Percentiles rank a stretch among this genome's conserved stretches.
phyloP scores from a whole-genome alignment of 2,888 invertebrate genomes.

The Mimumesa dahlbomi region DNA sequence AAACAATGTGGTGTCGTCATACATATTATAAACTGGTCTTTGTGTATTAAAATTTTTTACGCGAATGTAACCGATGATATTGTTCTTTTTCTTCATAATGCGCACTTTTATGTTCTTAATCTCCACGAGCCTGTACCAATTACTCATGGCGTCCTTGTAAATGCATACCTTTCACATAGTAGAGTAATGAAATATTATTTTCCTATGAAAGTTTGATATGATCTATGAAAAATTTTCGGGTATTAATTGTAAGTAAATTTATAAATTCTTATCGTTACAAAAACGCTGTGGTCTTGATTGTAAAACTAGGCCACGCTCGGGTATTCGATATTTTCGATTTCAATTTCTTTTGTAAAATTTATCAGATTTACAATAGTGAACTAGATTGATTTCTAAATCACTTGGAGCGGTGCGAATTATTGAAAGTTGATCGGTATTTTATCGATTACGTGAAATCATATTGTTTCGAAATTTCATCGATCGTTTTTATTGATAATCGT shows the following conservation, averaged over 20 bases:
- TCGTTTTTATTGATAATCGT: not conserved
- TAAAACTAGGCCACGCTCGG: slow-evolving; percentile 7
- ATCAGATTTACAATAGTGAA: not conserved
- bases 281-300: slow-evolving; percentile 20
- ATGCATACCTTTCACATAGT: slow-evolving; percentile 19
- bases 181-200: slow-evolving; percentile 27
- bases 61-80: slow-evolving; percentile 63
- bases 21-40: slow-evolving; percentile 72
- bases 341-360: slow-evolving; percentile 5
- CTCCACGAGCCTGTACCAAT: slow-evolving; percentile 45
- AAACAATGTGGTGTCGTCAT: slow-evolving; percentile 66
- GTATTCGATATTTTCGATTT: slow-evolving; percentile 23
- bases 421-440: no score
- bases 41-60: slow-evolving; percentile 70
- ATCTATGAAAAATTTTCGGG: slow-evolving; percentile 25
- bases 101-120: slow-evolving; percentile 38
- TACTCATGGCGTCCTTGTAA: slow-evolving; percentile 41
- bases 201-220: slow-evolving; percentile 21
- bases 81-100: slow-evolving; percentile 38
- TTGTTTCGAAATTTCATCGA: slow-evolving; percentile 1
- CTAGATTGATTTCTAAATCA: no score
- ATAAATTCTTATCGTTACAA: slow-evolving; percentile 39
- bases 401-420: no score
- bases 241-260: slow-evolving; percentile 26
- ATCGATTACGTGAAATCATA: not conserved